Evolutionary conservation across 2,113 vertebrate species (phyloP).

Genomic region (Meleagris gallopavo): DNA sequence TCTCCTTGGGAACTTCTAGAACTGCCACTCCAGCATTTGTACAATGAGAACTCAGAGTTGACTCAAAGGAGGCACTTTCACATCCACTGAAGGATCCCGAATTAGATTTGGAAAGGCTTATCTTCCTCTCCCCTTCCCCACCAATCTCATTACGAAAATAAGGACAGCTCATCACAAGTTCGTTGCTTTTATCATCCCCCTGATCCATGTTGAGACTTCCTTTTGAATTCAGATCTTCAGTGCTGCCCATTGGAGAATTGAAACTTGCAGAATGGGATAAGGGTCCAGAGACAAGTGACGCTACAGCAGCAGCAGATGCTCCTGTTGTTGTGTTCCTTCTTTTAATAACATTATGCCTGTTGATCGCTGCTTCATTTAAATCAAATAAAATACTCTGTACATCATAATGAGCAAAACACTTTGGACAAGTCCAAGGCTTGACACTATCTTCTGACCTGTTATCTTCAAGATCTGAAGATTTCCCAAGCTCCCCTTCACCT

Average conservation of each 20-base stretch:
- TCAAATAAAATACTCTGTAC: slow-evolving; percentile 95
- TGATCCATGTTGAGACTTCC: slow-evolving; percentile 88
- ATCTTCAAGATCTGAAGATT: slow-evolving; percentile 88
- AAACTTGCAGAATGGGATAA: slow-evolving; percentile 91
- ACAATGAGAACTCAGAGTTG: slow-evolving; percentile 89
- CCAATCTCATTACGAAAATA: slow-evolving; percentile 97
- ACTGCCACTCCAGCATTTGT: slow-evolving; percentile 94
- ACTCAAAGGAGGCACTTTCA: slow-evolving; percentile 89
- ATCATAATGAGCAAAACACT: slow-evolving; percentile 93
- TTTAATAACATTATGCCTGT: slow-evolving; percentile 89
- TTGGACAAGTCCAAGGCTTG: slow-evolving; percentile 91
- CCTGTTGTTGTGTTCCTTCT: slow-evolving; percentile 93
- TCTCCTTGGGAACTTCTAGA: slow-evolving; percentile 92
- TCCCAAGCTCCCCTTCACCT: slow-evolving; percentile 86
- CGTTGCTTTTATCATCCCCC: slow-evolving; percentile 94
- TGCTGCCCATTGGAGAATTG: slow-evolving; percentile 93
- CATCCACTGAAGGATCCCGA: slow-evolving; percentile 85
- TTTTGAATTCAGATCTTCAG: slow-evolving; percentile 91
- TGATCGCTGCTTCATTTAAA: slow-evolving; percentile 88
- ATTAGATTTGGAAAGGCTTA: slow-evolving; percentile 89
- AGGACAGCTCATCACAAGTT: slow-evolving; percentile 92
- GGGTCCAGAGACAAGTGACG: slow-evolving; percentile 84
- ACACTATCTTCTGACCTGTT: slow-evolving; percentile 85
- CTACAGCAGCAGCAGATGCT: slow-evolving; percentile 92
- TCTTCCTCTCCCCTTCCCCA: slow-evolving; percentile 88